Evolutionary conservation across 2,113 vertebrate genomes (phyloP).

Genomic region (Athene noctua): DNA sequence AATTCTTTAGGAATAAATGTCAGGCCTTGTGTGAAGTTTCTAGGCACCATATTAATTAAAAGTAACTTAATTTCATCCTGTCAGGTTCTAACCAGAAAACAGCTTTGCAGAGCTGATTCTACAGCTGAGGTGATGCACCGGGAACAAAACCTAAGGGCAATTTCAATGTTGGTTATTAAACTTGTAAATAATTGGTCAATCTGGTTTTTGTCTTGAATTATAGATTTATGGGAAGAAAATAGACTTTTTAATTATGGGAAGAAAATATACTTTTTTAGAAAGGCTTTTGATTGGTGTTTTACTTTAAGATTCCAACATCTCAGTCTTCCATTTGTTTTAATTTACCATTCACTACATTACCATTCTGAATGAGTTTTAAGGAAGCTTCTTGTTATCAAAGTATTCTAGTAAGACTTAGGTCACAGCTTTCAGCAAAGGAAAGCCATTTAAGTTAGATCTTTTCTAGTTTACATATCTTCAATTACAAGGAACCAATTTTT

Average conservation of each 20-base stretch:
- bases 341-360: neutral
- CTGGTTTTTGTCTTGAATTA: neutral
- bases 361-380: constrained; percentile 3
- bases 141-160: neutral
- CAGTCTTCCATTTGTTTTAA: neutral
- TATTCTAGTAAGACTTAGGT: constrained; percentile 16
- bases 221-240: neutral
- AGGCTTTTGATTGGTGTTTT: neutral
- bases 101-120: neutral
- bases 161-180: neutral
- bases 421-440: constrained; percentile 24
- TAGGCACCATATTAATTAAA: neutral
- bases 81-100: neutral
- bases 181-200: neutral
- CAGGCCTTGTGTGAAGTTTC: neutral
- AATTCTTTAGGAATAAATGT: neutral
- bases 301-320: neutral
- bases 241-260: neutral
- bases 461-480: neutral
- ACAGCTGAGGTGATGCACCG: neutral
- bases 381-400: neutral
- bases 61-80: neutral
- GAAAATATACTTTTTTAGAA: neutral
- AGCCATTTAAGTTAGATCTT: neutral
- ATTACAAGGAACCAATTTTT: neutral